A percentile compares a stretch with the other conserved stretches of the same genome.
Conservation (phyloP, 2,888 invertebrate species). For the Aproaerema taeniolella region DNA sequence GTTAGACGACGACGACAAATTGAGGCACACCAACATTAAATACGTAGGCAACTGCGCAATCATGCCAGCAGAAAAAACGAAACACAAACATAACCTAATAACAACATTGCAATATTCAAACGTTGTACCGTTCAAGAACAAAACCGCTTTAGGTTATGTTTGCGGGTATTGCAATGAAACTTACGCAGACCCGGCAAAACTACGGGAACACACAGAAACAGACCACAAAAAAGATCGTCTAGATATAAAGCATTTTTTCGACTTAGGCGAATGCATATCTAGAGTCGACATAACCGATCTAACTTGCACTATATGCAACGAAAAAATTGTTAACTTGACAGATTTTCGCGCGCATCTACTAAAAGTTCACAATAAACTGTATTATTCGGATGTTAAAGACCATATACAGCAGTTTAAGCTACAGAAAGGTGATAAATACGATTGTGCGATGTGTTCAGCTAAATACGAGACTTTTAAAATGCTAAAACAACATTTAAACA, state of each 20-base stretch:
- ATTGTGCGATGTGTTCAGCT: conserved; percentile 51
- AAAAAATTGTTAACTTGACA: conserved; percentile 32
- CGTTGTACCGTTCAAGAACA: conserved; percentile 52
- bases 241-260: conserved; percentile 39
- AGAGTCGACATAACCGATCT: conserved; percentile 47
- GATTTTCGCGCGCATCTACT: conserved; percentile 45
- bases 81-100: conserved; percentile 49
- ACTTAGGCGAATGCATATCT: conserved; percentile 44
- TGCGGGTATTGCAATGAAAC: conserved; percentile 52
- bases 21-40: too few species aligned
- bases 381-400: conserved; percentile 53
- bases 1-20: too few species aligned
- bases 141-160: conserved; percentile 28
- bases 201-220: conserved; percentile 35
- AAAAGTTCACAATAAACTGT: conserved; percentile 35
- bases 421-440: conserved; percentile 49
- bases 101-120: conserved; percentile 52
- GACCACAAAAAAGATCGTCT: conserved; percentile 40
- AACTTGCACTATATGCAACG: conserved; percentile 40
- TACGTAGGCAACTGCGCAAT: too few species aligned
- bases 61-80: conserved; percentile 41
- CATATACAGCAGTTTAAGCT: conserved; percentile 56
- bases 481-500: conserved; percentile 65
- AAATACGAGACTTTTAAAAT: conserved; percentile 65
- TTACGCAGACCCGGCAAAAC: conserved; percentile 48